Conservation (phyloP, 2,888 invertebrate genomes). For the Pecten maximus region DNA sequence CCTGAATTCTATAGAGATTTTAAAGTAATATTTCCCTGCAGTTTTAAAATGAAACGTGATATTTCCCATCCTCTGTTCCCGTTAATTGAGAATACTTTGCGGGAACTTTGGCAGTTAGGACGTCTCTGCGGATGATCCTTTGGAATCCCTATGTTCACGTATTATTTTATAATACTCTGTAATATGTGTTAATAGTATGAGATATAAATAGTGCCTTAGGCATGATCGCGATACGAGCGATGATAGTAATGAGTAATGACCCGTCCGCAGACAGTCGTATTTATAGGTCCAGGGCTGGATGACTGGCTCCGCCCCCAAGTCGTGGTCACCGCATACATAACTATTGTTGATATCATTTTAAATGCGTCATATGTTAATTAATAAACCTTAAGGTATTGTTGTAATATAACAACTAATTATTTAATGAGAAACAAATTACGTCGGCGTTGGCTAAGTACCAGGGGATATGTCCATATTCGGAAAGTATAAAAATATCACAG, state of each 20-base stretch:
- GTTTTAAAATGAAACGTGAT: no score
- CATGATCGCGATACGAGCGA: neutral
- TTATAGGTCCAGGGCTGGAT: neutral
- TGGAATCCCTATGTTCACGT: neutral
- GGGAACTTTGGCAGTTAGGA: no score
- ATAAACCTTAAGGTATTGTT: neutral
- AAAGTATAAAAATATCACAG: neutral
- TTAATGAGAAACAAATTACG: slow-evolving; percentile 13
- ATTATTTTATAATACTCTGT: neutral
- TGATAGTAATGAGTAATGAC: neutral
- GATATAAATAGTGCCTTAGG: neutral
- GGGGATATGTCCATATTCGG: neutral
- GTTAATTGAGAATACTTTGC: no score
- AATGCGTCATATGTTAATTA: slow-evolving; percentile 20
- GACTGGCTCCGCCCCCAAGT: neutral
- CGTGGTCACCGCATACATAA: neutral
- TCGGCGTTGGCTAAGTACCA: neutral
- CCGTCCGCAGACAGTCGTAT: neutral
- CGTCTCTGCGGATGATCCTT: neutral
- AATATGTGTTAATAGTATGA: neutral
- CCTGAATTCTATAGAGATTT: no score
- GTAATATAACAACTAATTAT: neutral
- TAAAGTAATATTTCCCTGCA: no score
- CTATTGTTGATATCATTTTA: neutral
- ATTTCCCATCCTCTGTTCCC: no score